Evolutionary conservation across 2,797 vertebrate genomes (phyloP).

Genomic region (Chlorospingus semifuscus): DNA sequence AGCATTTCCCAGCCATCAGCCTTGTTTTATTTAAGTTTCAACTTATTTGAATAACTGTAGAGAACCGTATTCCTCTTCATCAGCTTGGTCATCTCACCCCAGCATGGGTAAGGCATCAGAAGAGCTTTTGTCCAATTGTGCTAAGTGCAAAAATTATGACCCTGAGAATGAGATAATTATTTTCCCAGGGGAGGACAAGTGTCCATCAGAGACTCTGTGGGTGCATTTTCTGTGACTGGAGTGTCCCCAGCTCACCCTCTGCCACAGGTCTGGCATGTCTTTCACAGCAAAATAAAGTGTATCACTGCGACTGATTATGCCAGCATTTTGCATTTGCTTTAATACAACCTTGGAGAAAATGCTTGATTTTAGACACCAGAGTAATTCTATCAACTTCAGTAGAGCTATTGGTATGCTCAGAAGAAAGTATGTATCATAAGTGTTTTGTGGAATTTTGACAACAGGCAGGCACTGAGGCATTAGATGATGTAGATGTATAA

Average conservation of each 20-base stretch:
- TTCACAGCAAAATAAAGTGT: background rate
- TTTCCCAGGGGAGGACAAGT: background rate
- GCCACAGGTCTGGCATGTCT: rapidly evolving
- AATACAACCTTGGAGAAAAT: background rate
- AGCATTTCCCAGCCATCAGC: background rate
- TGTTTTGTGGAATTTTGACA: background rate
- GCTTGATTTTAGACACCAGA: background rate
- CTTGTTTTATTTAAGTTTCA: background rate
- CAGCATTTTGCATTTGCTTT: background rate
- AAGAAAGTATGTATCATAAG: background rate
- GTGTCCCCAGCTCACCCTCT: background rate
- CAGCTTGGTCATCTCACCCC: background rate
- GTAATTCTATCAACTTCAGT: background rate
- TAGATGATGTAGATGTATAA: background rate
- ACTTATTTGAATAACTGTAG: background rate
- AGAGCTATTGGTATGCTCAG: background rate
- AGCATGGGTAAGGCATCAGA: background rate
- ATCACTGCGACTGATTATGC: background rate
- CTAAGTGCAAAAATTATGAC: background rate
- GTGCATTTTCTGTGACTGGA: background rate
- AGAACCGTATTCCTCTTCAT: background rate
- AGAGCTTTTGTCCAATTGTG: background rate
- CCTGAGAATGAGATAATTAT: background rate
- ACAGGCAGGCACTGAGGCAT: background rate
- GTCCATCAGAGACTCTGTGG: background rate